Evolutionary conservation across 2,113 vertebrate genomes (phyloP).

Genomic region (Rhinoderma darwinii): DNA sequence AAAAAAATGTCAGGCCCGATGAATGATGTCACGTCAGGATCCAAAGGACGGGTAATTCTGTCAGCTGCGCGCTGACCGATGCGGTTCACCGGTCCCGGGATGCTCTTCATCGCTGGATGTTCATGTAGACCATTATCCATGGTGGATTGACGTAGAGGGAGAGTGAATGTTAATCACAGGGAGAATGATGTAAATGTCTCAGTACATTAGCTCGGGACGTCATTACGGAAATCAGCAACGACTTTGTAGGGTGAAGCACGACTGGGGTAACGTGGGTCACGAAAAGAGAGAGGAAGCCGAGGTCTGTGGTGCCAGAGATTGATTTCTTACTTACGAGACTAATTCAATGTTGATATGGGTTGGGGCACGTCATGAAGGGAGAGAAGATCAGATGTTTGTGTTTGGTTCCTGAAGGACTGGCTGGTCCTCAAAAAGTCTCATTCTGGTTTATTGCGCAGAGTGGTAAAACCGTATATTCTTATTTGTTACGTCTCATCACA

Average conservation of each 20-base stretch:
- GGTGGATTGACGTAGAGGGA: background rate
- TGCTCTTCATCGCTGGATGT: background rate
- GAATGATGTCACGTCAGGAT: background rate
- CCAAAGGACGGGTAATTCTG: background rate
- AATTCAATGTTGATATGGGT: background rate
- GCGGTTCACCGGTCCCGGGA: slow-evolving; percentile 10
- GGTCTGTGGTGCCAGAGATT: slow-evolving; percentile 9
- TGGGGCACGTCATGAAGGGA: background rate
- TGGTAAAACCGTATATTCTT: background rate
- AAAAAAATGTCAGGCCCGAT: background rate
- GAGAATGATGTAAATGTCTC: background rate
- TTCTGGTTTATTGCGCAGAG: too few relatives aligned
- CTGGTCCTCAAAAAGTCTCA: background rate
- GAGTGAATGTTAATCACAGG: slow-evolving; percentile 28
- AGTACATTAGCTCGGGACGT: slow-evolving; percentile 16
- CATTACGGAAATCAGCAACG: background rate
- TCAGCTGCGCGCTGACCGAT: background rate
- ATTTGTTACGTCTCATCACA: background rate
- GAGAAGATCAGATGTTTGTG: background rate
- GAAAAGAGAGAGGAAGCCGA: background rate
- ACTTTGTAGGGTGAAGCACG: background rate
- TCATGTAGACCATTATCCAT: slow-evolving; percentile 1
- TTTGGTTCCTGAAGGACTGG: background rate
- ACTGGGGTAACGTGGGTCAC: background rate
- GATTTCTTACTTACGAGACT: background rate